Percentiles rank a stretch among this genome's conserved stretches.
These are phyloP conservation scores for Lycaon pictus DNA, from an alignment of 2,113 vertebrate species.

Conservation along the genomic window DNA sequence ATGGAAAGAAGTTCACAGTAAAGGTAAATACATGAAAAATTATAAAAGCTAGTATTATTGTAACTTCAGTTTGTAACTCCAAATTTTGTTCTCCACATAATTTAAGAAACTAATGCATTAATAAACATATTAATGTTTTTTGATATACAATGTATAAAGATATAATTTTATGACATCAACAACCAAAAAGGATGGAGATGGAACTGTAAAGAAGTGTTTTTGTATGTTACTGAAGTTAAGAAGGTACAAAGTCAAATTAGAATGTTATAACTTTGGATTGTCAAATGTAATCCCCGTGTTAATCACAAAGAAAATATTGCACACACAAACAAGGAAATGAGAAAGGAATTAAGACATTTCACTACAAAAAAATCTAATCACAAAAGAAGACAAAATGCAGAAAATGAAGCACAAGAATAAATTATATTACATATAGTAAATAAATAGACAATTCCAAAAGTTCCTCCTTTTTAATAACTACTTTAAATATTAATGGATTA, in stretches of 20 bases:
- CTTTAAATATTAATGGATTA: neutral
- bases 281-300: conserved; percentile 11
- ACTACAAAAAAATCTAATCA: neutral
- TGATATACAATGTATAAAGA: neutral
- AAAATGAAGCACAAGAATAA: neutral
- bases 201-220: neutral
- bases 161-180: neutral
- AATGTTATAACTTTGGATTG: neutral
- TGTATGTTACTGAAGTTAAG: neutral
- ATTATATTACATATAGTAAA: neutral
- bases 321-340: neutral
- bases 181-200: neutral
- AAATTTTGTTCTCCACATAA: neutral
- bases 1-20: neutral
- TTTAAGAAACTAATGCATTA: neutral
- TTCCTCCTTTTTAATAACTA: neutral
- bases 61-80: neutral
- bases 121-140: neutral
- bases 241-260: neutral
- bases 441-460: neutral
- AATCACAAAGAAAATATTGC: neutral
- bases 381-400: neutral
- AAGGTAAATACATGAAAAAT: neutral
- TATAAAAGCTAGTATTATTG: neutral
- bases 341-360: neutral